Conservation (phyloP, 2,888 invertebrate genomes). For the Augochlorella aurata region DNA sequence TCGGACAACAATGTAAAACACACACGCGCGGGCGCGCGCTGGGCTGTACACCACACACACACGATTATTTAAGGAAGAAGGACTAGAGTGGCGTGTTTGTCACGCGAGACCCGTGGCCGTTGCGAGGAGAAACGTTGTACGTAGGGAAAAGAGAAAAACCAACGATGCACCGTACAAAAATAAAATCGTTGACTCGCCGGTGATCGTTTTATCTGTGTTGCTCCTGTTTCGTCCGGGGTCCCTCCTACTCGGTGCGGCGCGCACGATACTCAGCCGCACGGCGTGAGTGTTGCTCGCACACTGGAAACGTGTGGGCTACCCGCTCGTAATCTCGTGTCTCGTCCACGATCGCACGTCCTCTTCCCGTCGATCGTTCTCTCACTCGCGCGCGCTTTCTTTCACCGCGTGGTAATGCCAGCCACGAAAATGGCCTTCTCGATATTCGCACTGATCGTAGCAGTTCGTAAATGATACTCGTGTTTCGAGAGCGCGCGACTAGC, state of each 20-base stretch:
- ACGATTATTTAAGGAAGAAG: conserved; percentile 38
- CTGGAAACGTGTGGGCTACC: conserved; percentile 50
- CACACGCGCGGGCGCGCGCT: conserved; percentile 39
- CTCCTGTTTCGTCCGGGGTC: conserved; percentile 25
- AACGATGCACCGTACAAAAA: conserved; percentile 65
- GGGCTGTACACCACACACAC: conserved; percentile 39
- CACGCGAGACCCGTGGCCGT: conserved; percentile 23
- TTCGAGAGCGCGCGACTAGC: conserved; percentile 34
- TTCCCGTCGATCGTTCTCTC: conserved; percentile 38
- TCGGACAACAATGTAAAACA: conserved; percentile 39
- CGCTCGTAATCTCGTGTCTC: conserved; percentile 50
- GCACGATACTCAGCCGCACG: conserved; percentile 33
- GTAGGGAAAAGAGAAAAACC: conserved; percentile 31
- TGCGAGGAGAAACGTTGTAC: conserved; percentile 16
- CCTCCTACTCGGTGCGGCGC: conserved; percentile 16
- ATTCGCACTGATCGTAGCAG: conserved; percentile 48
- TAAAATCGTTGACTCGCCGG: conserved; percentile 55
- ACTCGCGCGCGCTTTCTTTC: conserved; percentile 53
- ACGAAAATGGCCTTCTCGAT: conserved; percentile 62
- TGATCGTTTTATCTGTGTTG: conserved; percentile 37
- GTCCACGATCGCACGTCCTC: conserved; percentile 45
- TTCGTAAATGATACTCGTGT: conserved; percentile 44
- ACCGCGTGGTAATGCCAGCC: conserved; percentile 44
- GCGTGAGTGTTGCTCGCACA: conserved; percentile 48
- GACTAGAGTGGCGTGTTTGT: conserved; percentile 13